Percentiles rank a stretch among this genome's conserved stretches.
These are phyloP conservation scores for Plodia interpunctella DNA, from an alignment of 1,140 invertebrate genomes.

Conservation along the genomic window DNA sequence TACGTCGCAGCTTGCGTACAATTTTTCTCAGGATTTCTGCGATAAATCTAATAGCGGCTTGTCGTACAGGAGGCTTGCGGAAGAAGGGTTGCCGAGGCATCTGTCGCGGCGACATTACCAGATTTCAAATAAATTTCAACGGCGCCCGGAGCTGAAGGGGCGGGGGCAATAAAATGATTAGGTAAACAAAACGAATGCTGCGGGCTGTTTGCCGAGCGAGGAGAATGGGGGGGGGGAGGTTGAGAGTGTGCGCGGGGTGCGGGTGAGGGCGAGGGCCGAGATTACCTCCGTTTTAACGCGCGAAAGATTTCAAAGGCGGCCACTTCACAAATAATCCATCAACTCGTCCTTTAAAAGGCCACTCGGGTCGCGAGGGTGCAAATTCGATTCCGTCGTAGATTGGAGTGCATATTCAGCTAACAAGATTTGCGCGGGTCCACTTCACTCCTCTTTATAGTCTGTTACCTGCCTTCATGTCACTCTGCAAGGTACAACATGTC, in stretches of 20 bases:
- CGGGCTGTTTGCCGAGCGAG: conserved; percentile 32
- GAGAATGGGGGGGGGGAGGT: conserved; percentile 12
- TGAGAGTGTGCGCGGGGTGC: conserved; percentile 26
- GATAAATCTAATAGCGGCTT: conserved; percentile 53
- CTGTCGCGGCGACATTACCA: conserved; percentile 37
- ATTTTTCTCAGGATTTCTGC: conserved; percentile 60
- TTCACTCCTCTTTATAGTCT: not conserved
- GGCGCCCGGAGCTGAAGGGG: conserved; percentile 19
- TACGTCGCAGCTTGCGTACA: conserved; percentile 58
- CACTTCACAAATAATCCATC: conserved; percentile 75
- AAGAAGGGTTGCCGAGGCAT: conserved; percentile 34
- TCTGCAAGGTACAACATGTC: not conserved
- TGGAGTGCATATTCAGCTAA: conserved; percentile 69
- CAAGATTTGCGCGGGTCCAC: conserved; percentile 38
- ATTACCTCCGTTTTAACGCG: conserved; percentile 74
- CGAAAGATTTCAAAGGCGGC: conserved; percentile 71
- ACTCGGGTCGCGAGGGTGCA: conserved; percentile 46
- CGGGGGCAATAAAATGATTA: conserved; percentile 62
- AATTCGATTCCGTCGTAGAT: conserved; percentile 66
- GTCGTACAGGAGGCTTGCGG: conserved; percentile 50
- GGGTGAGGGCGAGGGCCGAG: conserved; percentile 40
- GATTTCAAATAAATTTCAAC: conserved; percentile 42
- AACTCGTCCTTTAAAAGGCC: conserved; percentile 47
- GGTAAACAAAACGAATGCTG: conserved; percentile 60
- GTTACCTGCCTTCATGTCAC: not conserved